These are phyloP conservation scores for Wasmannia auropunctata DNA, from an alignment of 1,140 invertebrate genomes.

Conservation along the genomic window DNA sequence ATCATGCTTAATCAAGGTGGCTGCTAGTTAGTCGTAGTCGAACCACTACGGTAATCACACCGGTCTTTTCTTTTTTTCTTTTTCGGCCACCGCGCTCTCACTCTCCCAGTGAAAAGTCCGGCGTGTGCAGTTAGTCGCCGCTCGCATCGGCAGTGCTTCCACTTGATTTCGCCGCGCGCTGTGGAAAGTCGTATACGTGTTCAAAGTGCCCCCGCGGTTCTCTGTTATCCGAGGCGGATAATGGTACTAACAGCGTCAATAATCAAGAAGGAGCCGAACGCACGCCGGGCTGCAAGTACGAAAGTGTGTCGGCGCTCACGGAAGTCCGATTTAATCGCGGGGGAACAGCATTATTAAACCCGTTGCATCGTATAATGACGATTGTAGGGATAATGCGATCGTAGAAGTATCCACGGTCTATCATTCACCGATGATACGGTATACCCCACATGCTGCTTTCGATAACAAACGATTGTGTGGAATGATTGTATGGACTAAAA, in stretches of 20 bases:
- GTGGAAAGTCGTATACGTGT: conserved; percentile 15
- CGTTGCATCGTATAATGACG: background rate
- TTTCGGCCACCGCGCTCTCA: background rate
- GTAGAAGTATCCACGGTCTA: background rate
- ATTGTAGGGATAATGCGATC: background rate
- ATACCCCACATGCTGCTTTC: no score
- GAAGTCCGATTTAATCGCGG: background rate
- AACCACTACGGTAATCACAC: background rate
- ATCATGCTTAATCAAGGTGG: background rate
- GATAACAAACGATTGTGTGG: background rate
- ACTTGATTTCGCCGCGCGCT: background rate
- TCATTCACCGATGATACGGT: background rate
- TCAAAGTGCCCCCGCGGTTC: background rate
- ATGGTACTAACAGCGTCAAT: conserved; percentile 12
- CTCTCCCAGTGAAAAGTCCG: conserved; percentile 25
- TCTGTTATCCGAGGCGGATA: conserved; percentile 1
- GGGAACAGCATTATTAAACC: conserved; percentile 1
- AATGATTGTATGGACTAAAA: background rate
- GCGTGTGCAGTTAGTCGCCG: background rate
- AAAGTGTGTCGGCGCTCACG: background rate
- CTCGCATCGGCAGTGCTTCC: background rate
- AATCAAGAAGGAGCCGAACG: background rate
- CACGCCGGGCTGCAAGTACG: background rate
- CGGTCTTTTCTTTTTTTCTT: conserved; percentile 3
- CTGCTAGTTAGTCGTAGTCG: background rate